Base-by-base conservation (phyloP, 2,113 vertebrate species). In the Chauna torquata region DNA sequence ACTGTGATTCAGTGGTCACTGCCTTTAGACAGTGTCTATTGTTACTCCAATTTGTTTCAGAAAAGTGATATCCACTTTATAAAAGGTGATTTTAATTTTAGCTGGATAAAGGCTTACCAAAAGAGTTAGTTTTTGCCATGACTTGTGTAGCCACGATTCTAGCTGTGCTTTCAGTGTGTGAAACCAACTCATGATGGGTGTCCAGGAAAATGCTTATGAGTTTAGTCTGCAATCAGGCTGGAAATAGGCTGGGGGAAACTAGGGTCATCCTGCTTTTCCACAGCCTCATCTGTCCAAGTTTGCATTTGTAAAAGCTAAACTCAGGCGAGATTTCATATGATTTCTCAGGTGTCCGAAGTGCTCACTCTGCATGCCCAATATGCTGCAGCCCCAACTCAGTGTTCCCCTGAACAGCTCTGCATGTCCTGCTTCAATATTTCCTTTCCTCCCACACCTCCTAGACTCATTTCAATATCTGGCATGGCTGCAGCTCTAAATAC, bases 81-180 rank as follows among this genome's bases (percentile, higher is more conserved):
- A 58, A 69, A 44, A 50, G 38, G 32, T 65, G 6, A 61, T 88
- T 71, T 69, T 82, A 59, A 82, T 71, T 92, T 52, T 82, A 68
- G 9, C 49, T 74, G 17, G 57, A 54, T 38, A 72, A 65, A 30
- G 27, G 52, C n/a, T 89, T 45, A 18, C 11, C 58, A 45, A 74
- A 62, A 20, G 27, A 55, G 30, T 28, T 44, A 77, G 7, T 7
- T 40, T 85, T 79, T 91, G 28, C 57, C 27, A 11, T 52, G 28
- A 54, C 12, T 19, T 38, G 5, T 54, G 40, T n/a, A 68, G 47
- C 45, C 38, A 16, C 4, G 3, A 20, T 34, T 57, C n/a, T 49
- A 45, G 23, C 30, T 47, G 30, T 57, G 52, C 36, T 74, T 79
- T 64, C 0, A 0, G 1, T 28, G 16, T 0, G 1, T 57, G 76